Conservation (phyloP, 2,797 vertebrate genomes). For the Gouania willdenowi region DNA sequence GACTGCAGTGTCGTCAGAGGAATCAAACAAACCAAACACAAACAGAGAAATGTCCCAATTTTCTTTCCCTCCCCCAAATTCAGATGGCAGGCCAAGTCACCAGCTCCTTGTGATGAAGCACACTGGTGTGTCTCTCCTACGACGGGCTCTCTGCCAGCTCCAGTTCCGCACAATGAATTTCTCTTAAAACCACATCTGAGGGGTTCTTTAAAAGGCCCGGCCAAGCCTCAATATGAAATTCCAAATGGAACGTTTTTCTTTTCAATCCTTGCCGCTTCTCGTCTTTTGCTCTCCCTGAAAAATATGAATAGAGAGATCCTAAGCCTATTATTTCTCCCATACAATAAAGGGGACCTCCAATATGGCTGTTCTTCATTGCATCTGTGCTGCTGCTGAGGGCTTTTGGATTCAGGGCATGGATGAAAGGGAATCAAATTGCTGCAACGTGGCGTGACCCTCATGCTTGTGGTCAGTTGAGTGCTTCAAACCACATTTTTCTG, state of each 20-base stretch:
- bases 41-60: slow-evolving; percentile 32
- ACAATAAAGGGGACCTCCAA: slow-evolving; percentile 67
- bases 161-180: slow-evolving; percentile 78
- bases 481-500: slow-evolving; percentile 38
- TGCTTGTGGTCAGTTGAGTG: slow-evolving; percentile 45
- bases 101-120: slow-evolving; percentile 51
- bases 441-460: slow-evolving; percentile 23
- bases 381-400: slow-evolving; percentile 19
- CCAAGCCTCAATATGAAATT: slow-evolving; percentile 77
- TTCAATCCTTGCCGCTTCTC: slow-evolving; percentile 64
- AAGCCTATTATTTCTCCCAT: slow-evolving; percentile 77
- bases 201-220: slow-evolving; percentile 62
- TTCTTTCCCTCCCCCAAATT: slow-evolving; percentile 35
- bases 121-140: slow-evolving; percentile 57
- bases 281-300: slow-evolving; percentile 52
- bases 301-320: slow-evolving; percentile 76
- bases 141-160: slow-evolving; percentile 68
- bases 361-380: slow-evolving; percentile 46
- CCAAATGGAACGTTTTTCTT: slow-evolving; percentile 76
- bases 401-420: slow-evolving; percentile 17
- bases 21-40: slow-evolving; percentile 2
- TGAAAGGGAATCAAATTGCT: slow-evolving; percentile 28
- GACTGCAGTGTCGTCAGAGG: slow-evolving; percentile 28
- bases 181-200: slow-evolving; percentile 81
- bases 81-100: slow-evolving; percentile 44